Base-by-base conservation (phyloP, 1,140 invertebrate genomes). In the Macrobrachium rosenbergii region DNA sequence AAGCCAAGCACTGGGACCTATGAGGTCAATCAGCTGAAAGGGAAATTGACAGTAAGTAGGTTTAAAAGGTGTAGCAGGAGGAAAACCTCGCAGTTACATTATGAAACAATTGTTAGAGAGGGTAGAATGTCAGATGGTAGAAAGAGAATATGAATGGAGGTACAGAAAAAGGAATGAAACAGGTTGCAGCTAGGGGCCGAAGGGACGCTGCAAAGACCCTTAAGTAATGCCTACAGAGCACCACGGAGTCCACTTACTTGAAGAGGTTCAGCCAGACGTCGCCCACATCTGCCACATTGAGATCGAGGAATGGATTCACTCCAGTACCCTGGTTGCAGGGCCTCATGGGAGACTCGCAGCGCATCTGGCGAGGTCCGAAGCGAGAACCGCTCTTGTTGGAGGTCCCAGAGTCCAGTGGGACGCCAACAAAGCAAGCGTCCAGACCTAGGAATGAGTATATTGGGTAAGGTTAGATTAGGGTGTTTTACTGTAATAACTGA, bases 341-440 rank as follows among this genome's bases (percentile, higher is more conserved):
- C 8, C 77, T 21, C 83, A 77, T 14, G 11, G 77, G 83, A 19
- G 76, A 79, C 64, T 86, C 83, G 21, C 76, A 79, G 0, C 83
- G 76, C 16, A 86, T 52, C 73, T 80, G 64, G 45, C 83, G 83
- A 16, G 83, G 83, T 19, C 77, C 83, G 21, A 37, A 80, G 11
- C 83, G n/a, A 1, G 83, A 8, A 3, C 83, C 83, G 21, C 45
- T 60, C 17, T 45, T 67, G 77, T 86, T 86, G 16, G 45, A 60
- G 0, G 63, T 79, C 5, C 83, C 83, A 7, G 45, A 62, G 77
- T 86, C 83, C 63, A 86, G 59, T 2, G 83, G 83, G 11, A 86
- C 76, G 37, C 83, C 83, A 63, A 86, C 83, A 12, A 86, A 86
- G 11, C 83, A 86, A 5, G 83, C 83, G 64, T 86, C 83, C 12